Conservation (phyloP, 2,797 vertebrate genomes). For the Lepilemur ruficaudatus region DNA sequence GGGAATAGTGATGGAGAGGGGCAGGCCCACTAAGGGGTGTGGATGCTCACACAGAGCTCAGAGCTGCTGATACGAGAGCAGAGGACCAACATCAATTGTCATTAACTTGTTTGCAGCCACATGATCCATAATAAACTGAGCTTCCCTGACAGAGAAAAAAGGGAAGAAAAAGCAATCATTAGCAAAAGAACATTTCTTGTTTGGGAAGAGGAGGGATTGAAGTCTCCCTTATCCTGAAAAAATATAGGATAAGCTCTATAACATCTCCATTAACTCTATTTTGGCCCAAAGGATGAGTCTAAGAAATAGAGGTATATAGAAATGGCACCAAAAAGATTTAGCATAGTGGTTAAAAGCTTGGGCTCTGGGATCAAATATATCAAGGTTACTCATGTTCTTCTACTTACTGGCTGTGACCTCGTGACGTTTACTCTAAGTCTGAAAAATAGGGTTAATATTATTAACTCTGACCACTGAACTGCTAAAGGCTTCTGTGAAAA, state of each 20-base stretch:
- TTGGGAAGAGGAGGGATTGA: constrained; percentile 55
- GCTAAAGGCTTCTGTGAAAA: not conserved
- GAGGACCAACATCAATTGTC: constrained; percentile 74
- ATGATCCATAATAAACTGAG: constrained; percentile 60
- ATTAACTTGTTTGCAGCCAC: constrained; percentile 77
- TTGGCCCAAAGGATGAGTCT: constrained; percentile 57
- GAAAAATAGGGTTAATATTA: not conserved
- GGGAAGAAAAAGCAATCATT: constrained; percentile 56
- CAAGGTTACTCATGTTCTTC: not conserved
- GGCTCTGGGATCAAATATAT: not conserved
- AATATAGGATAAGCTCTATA: constrained; percentile 73
- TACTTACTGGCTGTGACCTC: not conserved
- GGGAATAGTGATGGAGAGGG: constrained; percentile 75
- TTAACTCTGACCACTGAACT: not conserved
- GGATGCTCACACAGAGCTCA: constrained; percentile 62
- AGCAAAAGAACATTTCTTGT: constrained; percentile 62
- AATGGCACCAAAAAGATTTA: not conserved
- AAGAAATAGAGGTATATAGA: constrained; percentile 67
- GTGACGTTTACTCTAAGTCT: not conserved
- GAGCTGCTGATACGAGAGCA: constrained; percentile 57
- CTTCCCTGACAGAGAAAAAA: constrained; percentile 61
- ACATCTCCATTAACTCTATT: constrained; percentile 44
- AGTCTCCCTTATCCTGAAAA: constrained; percentile 68
- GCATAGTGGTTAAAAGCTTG: not conserved
- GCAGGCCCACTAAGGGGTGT: constrained; percentile 54